Base-by-base conservation (phyloP, 2,888 invertebrate genomes). In the Allygus modestus region DNA sequence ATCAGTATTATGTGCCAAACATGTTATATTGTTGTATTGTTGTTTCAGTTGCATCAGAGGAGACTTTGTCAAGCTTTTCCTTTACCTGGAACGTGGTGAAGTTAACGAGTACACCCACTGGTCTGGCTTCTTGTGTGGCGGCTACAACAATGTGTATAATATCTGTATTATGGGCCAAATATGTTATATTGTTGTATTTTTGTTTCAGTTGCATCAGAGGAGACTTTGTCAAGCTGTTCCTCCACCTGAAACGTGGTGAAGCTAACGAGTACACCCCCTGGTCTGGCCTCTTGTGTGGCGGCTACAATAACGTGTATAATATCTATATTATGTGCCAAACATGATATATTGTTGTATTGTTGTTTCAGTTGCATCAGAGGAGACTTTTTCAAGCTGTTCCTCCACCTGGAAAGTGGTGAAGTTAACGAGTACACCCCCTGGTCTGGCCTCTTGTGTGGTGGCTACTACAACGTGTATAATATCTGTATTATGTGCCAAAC, bases 211-310 rank as follows among this genome's bases (percentile, higher is more conserved):
- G 96, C 90, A 91, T 93, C 85, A 92, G 93, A 77, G 95, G 95
- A 0, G 96, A 96, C 91, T 96, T 94, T 91, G 90, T 96, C 87
- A 95, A 96, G 90, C 93, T 96, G 84, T 96, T 95, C 91, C 92
- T 94, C 82, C 95, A 96, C 88, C 92, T 96, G 86, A 95, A 95
- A 81, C 92, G 92, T 85, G 93, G 93, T 0, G 92, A 92, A 33
- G 94, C 96, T 89, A 96, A 94, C 90, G 96, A 96, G 90, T 93
- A 94, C 85, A 95, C 95, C 5, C 94, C 94, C 15, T 95, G 95
- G 94, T 94, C 95, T 75, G 92, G 93, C 58, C 92, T 94, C 86
- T 92, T 96, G 61, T 96, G 96, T 88, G 96, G 96, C 12, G 91
- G 92, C 87, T 90, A 94, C 88, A 92, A 92, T 17, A 94, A 95